phyloP scores from a whole-genome alignment of 2,888 invertebrate genomes.

The Callimorpha dominula region DNA sequence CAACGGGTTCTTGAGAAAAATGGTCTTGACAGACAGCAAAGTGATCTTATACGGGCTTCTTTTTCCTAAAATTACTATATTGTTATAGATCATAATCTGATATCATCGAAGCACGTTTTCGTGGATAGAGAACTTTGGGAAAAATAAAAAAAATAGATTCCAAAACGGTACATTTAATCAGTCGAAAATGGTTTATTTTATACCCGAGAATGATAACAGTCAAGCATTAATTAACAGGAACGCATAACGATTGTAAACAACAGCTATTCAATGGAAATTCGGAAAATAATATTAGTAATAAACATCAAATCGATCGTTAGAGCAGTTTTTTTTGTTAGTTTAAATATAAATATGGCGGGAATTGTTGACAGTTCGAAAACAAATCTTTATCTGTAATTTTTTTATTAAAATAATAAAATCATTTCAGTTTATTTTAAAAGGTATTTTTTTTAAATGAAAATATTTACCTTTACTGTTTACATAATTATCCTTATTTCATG shows the following conservation, averaged over 20 bases:
- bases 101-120: no score
- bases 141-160: conserved; percentile 51
- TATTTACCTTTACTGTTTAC: neutral
- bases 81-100: no score
- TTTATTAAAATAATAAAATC: no score
- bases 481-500: neutral
- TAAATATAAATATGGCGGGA: conserved; percentile 7
- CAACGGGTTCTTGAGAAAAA: no score
- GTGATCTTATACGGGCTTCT: no score
- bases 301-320: neutral
- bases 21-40: no score
- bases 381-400: no score
- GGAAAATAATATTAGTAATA: conserved; percentile 1
- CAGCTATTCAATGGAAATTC: conserved; percentile 12
- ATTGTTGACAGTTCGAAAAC: neutral
- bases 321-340: neutral
- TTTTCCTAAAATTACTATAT: no score
- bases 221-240: conserved; percentile 49
- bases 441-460: no score
- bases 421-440: no score
- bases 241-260: conserved; percentile 29
- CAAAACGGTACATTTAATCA: conserved; percentile 75
- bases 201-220: conserved; percentile 62
- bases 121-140: no score
- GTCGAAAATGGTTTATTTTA: conserved; percentile 65